These are phyloP conservation scores for Gastrophysa polygoni DNA, from an alignment of 2,888 invertebrate species.

Conservation along the genomic window DNA sequence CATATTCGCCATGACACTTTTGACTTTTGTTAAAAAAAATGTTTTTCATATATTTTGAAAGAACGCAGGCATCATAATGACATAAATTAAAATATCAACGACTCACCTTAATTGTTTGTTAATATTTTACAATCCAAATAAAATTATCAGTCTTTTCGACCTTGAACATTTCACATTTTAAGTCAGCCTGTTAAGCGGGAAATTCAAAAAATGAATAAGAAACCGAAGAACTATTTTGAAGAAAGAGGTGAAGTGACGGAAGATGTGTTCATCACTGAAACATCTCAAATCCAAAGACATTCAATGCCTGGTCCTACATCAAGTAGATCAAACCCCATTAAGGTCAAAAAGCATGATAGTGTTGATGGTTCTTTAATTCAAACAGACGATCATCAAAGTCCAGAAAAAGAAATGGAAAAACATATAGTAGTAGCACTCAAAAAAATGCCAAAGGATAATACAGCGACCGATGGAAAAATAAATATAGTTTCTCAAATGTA, in stretches of 20 bases:
- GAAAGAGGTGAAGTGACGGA: constrained; percentile 15
- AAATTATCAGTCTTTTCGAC: constrained; percentile 33
- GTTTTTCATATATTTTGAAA: constrained; percentile 4
- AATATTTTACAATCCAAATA: constrained; percentile 31
- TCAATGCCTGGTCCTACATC: constrained; percentile 18
- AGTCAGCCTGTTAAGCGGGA: not conserved
- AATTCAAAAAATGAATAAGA: constrained; percentile 17
- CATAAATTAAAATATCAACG: constrained; percentile 9
- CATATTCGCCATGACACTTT: constrained; percentile 43
- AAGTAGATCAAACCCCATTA: not conserved
- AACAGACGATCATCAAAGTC: not conserved
- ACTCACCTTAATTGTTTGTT: constrained; percentile 26
- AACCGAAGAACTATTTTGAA: constrained; percentile 14
- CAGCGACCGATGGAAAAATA: constrained; percentile 42
- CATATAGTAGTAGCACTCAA: constrained; percentile 21
- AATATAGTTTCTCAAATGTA: constrained; percentile 46
- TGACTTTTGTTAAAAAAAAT: constrained; percentile 17
- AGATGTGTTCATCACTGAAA: constrained; percentile 11
- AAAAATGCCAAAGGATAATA: constrained; percentile 41
- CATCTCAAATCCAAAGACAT: constrained; percentile 17
- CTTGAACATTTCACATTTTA: constrained; percentile 30
- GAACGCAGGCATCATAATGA: constrained; percentile 19
- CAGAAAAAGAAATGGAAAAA: constrained; percentile 18
- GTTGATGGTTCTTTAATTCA: not conserved
- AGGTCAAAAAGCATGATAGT: constrained; percentile 4